phyloP scores from a whole-genome alignment of 2,888 invertebrate species.

The Clunio marinus region DNA sequence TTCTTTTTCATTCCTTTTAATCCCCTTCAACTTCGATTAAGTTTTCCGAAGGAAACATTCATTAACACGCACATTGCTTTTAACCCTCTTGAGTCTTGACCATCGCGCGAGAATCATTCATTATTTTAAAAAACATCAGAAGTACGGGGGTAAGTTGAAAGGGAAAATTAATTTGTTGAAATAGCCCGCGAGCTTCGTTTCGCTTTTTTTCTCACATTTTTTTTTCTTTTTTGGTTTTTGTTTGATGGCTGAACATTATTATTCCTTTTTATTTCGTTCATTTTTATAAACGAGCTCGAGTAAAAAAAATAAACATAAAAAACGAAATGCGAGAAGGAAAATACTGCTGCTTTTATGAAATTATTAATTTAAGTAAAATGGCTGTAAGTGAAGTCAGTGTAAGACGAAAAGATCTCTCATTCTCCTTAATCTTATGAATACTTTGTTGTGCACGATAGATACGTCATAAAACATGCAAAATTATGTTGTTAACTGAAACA shows the following conservation, averaged over 20 bases:
- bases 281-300: not conserved
- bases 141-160: slow-evolving; percentile 6
- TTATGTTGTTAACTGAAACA: too few relatives aligned
- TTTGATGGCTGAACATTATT: slow-evolving; percentile 22
- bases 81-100: not conserved
- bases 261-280: not conserved
- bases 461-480: too few relatives aligned
- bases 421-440: too few relatives aligned
- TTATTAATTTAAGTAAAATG: slow-evolving; percentile 38
- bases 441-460: too few relatives aligned
- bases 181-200: not conserved
- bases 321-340: not conserved
- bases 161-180: slow-evolving; percentile 35
- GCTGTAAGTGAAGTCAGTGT: not conserved
- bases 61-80: slow-evolving; percentile 33
- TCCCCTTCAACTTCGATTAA: too few relatives aligned
- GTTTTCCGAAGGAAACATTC: too few relatives aligned
- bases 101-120: not conserved
- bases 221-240: too few relatives aligned
- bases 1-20: too few relatives aligned
- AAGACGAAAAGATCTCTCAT: too few relatives aligned
- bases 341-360: slow-evolving; percentile 12
- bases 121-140: not conserved
- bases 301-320: slow-evolving; percentile 29
- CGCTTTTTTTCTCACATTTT: too few relatives aligned